Conservation (phyloP, 2,797 vertebrate genomes). For the Lagorchestes hirsutus region DNA sequence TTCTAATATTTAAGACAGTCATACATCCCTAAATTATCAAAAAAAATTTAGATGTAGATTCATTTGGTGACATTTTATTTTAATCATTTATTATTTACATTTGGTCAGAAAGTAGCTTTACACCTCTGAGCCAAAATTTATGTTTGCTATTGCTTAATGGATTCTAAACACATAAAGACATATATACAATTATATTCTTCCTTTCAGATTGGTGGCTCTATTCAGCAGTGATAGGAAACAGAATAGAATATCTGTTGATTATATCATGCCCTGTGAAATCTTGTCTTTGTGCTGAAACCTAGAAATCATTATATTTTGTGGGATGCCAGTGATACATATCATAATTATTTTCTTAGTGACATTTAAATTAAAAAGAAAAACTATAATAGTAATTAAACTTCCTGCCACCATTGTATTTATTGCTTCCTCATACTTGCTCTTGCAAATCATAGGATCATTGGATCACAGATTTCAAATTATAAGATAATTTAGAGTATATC, state of each 20-base stretch:
- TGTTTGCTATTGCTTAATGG: constrained; percentile 10
- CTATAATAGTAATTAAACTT: not conserved
- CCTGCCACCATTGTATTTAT: too few species aligned
- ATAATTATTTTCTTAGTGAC: constrained; percentile 46
- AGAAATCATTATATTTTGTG: constrained; percentile 51
- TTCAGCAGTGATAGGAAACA: constrained; percentile 50
- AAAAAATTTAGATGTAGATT: too few species aligned
- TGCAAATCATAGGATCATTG: too few species aligned
- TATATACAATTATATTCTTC: constrained; percentile 52
- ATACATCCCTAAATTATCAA: too few species aligned
- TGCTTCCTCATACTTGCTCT: too few species aligned
- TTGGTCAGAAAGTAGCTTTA: too few species aligned
- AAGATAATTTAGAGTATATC: too few species aligned
- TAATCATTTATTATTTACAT: too few species aligned
- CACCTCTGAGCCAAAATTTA: not conserved
- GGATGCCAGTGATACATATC: constrained; percentile 53
- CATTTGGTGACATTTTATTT: too few species aligned
- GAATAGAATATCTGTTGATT: constrained; percentile 55
- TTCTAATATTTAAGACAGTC: constrained; percentile 3
- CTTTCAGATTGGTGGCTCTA: constrained; percentile 1
- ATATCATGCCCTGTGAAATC: not conserved
- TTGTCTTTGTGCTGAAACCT: constrained; percentile 41
- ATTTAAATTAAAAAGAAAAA: constrained; percentile 17
- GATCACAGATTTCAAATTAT: too few species aligned
- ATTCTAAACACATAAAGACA: constrained; percentile 48